A percentile compares a stretch with the other conserved stretches of the same genome.
phyloP scores from a whole-genome alignment of 2,888 invertebrate species.

The Scaptomyza flava region DNA sequence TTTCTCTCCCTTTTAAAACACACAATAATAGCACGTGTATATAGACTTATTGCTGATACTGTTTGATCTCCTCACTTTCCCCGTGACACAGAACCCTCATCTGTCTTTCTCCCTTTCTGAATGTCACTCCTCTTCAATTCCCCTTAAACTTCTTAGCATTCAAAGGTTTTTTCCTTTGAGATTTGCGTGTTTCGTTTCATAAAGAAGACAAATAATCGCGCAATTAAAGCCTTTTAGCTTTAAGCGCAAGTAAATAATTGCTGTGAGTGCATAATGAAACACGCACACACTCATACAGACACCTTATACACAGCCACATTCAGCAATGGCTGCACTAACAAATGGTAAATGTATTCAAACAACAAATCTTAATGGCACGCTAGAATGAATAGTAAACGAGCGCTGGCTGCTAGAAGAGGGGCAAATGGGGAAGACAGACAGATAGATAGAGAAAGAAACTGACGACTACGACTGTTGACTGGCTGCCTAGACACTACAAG shows the following conservation, averaged over 20 bases:
- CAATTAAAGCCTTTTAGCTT: constrained; percentile 83
- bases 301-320: constrained; percentile 23
- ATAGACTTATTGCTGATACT: constrained; percentile 56
- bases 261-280: constrained; percentile 71
- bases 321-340: constrained; percentile 67
- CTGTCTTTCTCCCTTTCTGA: not conserved
- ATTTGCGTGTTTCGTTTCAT: constrained; percentile 82
- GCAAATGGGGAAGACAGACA: constrained; percentile 33
- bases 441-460: constrained; percentile 15
- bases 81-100: not conserved
- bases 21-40: not conserved
- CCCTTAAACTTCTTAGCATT: constrained; percentile 1
- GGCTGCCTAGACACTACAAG: constrained; percentile 31
- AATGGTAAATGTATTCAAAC: constrained; percentile 80
- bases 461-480: constrained; percentile 47
- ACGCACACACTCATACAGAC: constrained; percentile 32
- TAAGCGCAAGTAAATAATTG: constrained; percentile 82
- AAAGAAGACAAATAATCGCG: constrained; percentile 83
- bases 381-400: constrained; percentile 79
- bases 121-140: constrained; percentile 8
- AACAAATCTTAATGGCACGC: constrained; percentile 81
- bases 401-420: constrained; percentile 18
- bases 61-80: constrained; percentile 36
- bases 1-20: too few species aligned
- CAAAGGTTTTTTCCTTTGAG: constrained; percentile 63